Conservation (phyloP, 2,113 vertebrate species). For the Pagrus major region DNA sequence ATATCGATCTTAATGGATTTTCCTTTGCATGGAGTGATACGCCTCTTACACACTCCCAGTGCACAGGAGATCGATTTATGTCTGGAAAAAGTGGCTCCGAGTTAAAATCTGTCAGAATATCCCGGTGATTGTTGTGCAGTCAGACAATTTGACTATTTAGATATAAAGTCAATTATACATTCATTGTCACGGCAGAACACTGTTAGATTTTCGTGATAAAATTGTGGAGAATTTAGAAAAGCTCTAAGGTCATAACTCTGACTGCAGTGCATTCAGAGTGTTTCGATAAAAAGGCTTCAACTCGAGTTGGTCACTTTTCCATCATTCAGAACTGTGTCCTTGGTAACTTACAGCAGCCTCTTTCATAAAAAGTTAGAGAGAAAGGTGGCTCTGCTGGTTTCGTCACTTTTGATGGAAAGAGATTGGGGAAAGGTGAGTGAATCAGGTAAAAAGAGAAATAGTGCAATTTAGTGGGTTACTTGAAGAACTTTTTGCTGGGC, state of each 20-base stretch:
- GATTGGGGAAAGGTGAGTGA: slow-evolving; percentile 24
- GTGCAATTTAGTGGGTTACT: slow-evolving; percentile 24
- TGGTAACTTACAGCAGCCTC: slow-evolving; percentile 3
- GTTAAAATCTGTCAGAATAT: no score
- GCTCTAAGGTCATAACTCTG: background rate
- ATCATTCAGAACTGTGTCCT: slow-evolving; percentile 18
- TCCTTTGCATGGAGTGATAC: background rate
- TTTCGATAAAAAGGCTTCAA: slow-evolving; percentile 15
- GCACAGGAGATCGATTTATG: no score
- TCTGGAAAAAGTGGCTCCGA: no score
- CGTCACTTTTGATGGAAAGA: slow-evolving; percentile 16
- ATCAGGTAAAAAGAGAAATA: slow-evolving; percentile 15
- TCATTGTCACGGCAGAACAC: background rate
- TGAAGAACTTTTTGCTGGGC: slow-evolving; percentile 28
- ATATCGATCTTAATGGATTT: background rate
- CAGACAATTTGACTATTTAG: no score
- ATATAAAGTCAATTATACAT: background rate
- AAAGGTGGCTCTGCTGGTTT: slow-evolving; percentile 3
- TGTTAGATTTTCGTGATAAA: background rate
- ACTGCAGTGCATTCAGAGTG: background rate
- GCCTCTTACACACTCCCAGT: background rate
- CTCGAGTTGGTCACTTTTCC: slow-evolving; percentile 1
- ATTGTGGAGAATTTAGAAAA: background rate
- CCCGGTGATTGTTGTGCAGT: no score
- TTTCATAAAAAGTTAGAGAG: slow-evolving; percentile 7